Evolutionary conservation across 2,888 invertebrate genomes (phyloP), one percentile per base, ranked within the genome.

Genomic region (Carabus problematicus): DNA sequence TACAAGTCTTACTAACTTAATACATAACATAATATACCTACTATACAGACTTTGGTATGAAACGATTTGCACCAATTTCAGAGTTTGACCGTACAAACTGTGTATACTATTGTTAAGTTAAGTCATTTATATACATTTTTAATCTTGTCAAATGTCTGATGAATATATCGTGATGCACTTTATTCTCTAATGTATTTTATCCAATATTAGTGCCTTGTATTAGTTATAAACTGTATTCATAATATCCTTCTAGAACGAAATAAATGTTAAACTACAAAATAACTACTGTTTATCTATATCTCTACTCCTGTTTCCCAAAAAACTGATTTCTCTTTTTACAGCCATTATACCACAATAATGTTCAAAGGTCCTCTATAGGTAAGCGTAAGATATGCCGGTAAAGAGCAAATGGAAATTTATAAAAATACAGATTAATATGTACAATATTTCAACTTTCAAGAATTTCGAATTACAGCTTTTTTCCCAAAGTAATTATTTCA

Each of bases 141-240:
- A 69, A 69, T 56, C 45, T 62, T 61, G 62, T 69, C 69, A 69
- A 69, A 62, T 69, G 19, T 62, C 69, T 69, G 69, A 69, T 59
- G 43, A 66, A 59, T 59, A 39, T 58, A 59, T 59, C 55, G 56
- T 54, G 19, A 19, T 61, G 69, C 69, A 69, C 69, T 62, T 62
- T 63, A 66, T 66, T 69, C 69, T 62, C 39, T 61, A 62, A 62
- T 69, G 69, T 62, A 69, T 62, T 49, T 59, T 66, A 62, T 62
- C 69, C 69, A 61, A 56, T 69, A 45, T 62, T 69, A 69, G 69
- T 69, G 69, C 69, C 69, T 69, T 69, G 69, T 69, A 62, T 19
- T 14, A 14, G n/a, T 59, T 67, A 67, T 68, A 68, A 55, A 61
- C 55, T 69, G 69, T 69, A 69, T 69, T 62, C 54, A 52, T 60